Evolutionary conservation across 2,113 vertebrate genomes (phyloP).

Genomic region (Malurus alboscapulatus): DNA sequence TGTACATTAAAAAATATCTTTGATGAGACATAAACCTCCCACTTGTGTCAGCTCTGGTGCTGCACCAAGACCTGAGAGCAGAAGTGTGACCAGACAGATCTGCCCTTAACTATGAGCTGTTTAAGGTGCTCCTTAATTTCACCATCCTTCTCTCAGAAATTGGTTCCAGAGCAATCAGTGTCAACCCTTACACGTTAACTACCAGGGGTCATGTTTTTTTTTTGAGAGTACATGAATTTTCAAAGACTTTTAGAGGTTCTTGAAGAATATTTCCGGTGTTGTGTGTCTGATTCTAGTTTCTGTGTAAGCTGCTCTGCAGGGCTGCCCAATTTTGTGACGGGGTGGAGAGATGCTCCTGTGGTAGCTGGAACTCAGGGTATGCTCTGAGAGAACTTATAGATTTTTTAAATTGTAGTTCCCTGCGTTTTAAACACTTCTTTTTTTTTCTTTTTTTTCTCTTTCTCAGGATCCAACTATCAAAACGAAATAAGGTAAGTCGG

Average conservation of each 20-base stretch:
- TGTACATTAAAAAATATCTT: not conserved
- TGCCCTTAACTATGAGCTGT: not conserved
- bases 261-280: not conserved
- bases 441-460: not conserved
- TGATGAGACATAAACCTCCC: not conserved
- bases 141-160: not conserved
- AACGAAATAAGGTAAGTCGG: conserved; percentile 76
- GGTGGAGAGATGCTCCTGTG: not conserved
- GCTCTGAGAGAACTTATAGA: not conserved
- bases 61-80: not conserved
- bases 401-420: not conserved
- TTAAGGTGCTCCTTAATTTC: not conserved
- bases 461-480: conserved; percentile 70
- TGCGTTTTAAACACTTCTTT: not conserved
- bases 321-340: not conserved
- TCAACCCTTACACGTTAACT: not conserved
- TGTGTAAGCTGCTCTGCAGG: not conserved
- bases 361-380: not conserved
- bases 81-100: not conserved
- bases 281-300: not conserved
- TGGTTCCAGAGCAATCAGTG: not conserved
- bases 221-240: not conserved
- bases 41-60: not conserved
- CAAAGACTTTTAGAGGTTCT: accelerated
- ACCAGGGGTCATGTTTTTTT: not conserved